phyloP scores from a whole-genome alignment of 2,113 vertebrate genomes.

The Poecile atricapillus region DNA sequence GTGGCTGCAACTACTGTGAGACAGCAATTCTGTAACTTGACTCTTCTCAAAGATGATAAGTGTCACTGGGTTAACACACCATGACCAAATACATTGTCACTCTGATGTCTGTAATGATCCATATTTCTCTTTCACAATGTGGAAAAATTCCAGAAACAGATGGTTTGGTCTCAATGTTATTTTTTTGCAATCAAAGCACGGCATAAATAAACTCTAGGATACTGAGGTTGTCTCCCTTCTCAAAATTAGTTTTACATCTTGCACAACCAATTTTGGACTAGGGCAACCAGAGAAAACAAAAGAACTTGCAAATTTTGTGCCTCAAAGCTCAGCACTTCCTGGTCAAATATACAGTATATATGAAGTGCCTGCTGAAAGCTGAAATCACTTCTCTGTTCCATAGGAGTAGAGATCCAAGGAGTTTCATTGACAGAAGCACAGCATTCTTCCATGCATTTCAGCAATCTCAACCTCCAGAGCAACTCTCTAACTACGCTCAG shows the following conservation, averaged over 20 bases:
- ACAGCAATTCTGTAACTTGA: neutral
- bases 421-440: neutral
- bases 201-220: neutral
- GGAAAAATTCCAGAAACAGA: neutral
- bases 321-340: neutral
- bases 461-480: neutral
- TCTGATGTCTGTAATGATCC: neutral
- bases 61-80: neutral
- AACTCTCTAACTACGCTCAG: neutral
- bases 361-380: neutral
- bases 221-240: neutral
- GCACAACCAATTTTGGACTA: neutral
- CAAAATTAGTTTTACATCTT: neutral
- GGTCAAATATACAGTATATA: neutral
- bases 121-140: neutral
- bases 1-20: neutral
- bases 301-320: neutral
- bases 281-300: neutral
- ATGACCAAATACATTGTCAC: fast-evolving
- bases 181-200: neutral
- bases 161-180: neutral
- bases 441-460: neutral
- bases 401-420: neutral
- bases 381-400: neutral
- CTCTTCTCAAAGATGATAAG: neutral